phyloP scores from a whole-genome alignment of 2,113 vertebrate species.

The Psammodynastes pulverulentus region DNA sequence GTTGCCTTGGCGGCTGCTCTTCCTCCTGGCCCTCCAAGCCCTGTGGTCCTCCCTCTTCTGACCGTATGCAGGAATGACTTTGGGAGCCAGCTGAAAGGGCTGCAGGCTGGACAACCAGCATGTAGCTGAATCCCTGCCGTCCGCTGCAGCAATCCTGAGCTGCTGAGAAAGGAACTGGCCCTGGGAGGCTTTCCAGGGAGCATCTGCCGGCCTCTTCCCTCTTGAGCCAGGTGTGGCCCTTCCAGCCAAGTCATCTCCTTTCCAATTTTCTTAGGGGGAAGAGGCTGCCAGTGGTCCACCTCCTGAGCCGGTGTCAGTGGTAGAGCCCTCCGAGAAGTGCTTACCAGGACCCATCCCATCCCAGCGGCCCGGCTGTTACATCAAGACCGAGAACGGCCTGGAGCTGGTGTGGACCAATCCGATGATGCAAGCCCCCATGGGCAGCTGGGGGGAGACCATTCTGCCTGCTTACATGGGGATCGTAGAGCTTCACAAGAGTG shows the following conservation, averaged over 20 bases:
- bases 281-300: neutral
- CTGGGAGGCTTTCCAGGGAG: neutral
- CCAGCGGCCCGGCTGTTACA: neutral
- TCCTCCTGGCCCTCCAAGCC: neutral
- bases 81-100: neutral
- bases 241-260: neutral
- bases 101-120: neutral
- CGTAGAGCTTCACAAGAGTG: conserved; percentile 34
- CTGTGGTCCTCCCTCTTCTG: neutral
- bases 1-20: neutral
- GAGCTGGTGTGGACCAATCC: conserved; percentile 11
- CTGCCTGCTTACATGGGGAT: conserved; percentile 41
- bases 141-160: neutral
- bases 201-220: neutral
- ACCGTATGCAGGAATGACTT: neutral
- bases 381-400: neutral
- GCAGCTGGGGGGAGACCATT: conserved; percentile 11
- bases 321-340: neutral
- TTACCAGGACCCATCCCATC: neutral
- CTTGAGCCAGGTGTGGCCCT: neutral
- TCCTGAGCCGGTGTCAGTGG: neutral
- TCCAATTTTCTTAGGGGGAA: neutral
- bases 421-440: neutral
- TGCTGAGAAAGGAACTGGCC: neutral
- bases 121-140: too few species aligned